These are phyloP conservation scores for Drosophila gaucha DNA, from an alignment of 2,888 invertebrate species.

Conservation along the genomic window DNA sequence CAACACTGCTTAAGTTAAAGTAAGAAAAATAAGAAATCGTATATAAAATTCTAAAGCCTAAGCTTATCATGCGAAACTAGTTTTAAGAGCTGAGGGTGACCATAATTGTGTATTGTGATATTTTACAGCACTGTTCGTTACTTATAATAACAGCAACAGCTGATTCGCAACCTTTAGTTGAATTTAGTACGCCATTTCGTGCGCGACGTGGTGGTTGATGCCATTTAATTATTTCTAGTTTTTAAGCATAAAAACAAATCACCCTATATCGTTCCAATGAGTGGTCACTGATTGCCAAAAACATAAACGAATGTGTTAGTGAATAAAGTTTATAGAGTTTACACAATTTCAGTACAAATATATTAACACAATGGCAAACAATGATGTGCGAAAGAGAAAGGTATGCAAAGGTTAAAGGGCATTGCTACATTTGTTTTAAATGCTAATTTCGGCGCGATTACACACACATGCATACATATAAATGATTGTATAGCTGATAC, in stretches of 20 bases:
- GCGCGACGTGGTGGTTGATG: conserved; percentile 38
- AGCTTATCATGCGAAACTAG: background rate
- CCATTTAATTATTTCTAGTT: conserved; percentile 11
- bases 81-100: conserved; percentile 22
- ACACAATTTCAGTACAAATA: conserved; percentile 32
- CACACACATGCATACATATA: background rate
- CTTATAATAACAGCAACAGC: conserved; percentile 40
- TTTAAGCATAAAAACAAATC: conserved; percentile 6
- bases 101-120: background rate
- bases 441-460: conserved; percentile 31
- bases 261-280: conserved; percentile 14
- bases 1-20: background rate
- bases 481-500: conserved; percentile 17
- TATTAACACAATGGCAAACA: conserved; percentile 67
- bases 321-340: conserved; percentile 19
- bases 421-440: conserved; percentile 34
- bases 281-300: conserved; percentile 20
- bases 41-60: background rate
- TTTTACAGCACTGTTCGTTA: conserved; percentile 11
- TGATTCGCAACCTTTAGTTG: conserved; percentile 44
- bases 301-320: conserved; percentile 28
- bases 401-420: conserved; percentile 72
- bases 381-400: conserved; percentile 82
- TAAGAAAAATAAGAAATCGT: background rate
- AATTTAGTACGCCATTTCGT: conserved; percentile 60